These are phyloP conservation scores for Nomada ruficornis DNA, from an alignment of 2,888 invertebrate species.

Conservation along the genomic window DNA sequence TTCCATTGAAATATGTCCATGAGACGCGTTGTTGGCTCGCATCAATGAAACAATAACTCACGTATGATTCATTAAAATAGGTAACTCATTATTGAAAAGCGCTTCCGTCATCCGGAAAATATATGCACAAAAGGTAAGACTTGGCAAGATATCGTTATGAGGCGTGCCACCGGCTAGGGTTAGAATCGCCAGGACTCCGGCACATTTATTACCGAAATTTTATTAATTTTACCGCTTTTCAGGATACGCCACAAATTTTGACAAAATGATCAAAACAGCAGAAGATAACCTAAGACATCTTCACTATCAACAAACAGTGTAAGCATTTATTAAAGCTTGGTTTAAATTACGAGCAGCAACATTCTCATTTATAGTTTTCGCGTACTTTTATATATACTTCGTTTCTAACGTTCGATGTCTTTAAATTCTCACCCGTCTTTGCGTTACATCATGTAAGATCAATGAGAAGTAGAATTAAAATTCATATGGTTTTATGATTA, in stretches of 20 bases:
- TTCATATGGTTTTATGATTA: not conserved
- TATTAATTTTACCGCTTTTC: slow-evolving; percentile 44
- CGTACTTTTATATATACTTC: not conserved
- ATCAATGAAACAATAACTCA: slow-evolving; percentile 43
- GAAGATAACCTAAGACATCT: slow-evolving; percentile 66
- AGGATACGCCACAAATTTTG: slow-evolving; percentile 47
- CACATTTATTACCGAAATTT: slow-evolving; percentile 17
- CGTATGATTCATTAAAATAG: slow-evolving; percentile 15
- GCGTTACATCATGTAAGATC: not conserved
- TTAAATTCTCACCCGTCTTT: not conserved
- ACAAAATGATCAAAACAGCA: slow-evolving; percentile 72
- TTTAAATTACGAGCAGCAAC: not conserved
- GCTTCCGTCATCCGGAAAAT: slow-evolving; percentile 46
- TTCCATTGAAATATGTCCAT: slow-evolving; percentile 38
- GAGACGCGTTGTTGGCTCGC: slow-evolving; percentile 30
- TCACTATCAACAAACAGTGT: slow-evolving; percentile 72
- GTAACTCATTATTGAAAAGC: slow-evolving; percentile 4
- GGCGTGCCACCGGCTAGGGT: slow-evolving; percentile 73
- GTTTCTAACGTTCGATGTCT: not conserved
- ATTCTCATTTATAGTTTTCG: slow-evolving; percentile 10
- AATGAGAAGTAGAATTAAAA: not conserved
- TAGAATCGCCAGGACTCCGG: slow-evolving; percentile 61
- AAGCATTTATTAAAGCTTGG: slow-evolving; percentile 43
- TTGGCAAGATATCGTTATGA: slow-evolving; percentile 37
- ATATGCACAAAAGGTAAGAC: slow-evolving; percentile 69